These are phyloP conservation scores for Aradophagus sp. DNA, from an alignment of 1,140 invertebrate genomes.

Conservation along the genomic window DNA sequence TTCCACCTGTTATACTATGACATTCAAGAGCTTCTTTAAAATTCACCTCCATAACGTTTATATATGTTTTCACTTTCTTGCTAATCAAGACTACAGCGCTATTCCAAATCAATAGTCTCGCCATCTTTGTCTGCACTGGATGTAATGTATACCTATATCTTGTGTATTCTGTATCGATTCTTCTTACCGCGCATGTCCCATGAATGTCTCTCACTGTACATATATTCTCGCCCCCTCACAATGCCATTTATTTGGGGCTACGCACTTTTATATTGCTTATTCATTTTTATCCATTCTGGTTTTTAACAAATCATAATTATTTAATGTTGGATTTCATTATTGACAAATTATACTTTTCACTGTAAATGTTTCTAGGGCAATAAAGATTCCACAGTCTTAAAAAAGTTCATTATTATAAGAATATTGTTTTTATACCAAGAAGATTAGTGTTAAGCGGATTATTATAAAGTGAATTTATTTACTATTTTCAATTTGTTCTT, in stretches of 20 bases:
- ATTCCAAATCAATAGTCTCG: constrained; percentile 38
- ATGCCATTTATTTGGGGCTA: constrained; percentile 35
- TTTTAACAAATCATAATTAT: no score
- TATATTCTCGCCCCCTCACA: constrained; percentile 19
- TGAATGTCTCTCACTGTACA: constrained; percentile 50
- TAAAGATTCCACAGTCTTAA: no score
- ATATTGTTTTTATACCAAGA: no score
- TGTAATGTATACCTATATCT: constrained; percentile 3
- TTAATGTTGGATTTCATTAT: no score
- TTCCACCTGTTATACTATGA: constrained; percentile 22
- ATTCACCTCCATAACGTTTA: constrained; percentile 32
- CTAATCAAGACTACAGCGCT: constrained; percentile 31
- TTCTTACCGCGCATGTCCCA: constrained; percentile 62
- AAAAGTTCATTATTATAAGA: no score
- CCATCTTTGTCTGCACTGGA: constrained; percentile 6
- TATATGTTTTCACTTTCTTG: constrained; percentile 49
- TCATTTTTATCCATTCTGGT: no score
- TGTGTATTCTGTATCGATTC: constrained; percentile 64
- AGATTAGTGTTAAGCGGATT: no score
- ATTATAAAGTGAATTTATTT: no score
- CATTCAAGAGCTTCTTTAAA: constrained; percentile 36
- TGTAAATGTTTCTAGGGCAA: no score
- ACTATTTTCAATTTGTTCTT: no score
- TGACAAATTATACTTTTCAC: no score
- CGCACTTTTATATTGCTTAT: no score